phyloP scores from a whole-genome alignment of 2,113 vertebrate species.

The Barbus barbus region DNA sequence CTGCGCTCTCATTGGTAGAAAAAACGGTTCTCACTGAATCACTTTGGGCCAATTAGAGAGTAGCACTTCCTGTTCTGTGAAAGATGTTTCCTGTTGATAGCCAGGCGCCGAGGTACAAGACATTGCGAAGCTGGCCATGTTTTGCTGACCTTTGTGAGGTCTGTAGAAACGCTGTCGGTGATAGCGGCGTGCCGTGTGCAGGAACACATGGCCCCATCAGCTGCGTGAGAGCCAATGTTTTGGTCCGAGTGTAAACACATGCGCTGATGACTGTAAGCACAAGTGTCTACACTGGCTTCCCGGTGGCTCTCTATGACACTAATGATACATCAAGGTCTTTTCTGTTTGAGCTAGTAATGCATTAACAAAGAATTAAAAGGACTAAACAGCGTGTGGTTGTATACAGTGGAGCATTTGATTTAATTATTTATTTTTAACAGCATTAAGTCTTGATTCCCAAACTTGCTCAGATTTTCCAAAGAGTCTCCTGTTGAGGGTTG shows the following conservation, averaged over 20 bases:
- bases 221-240: conserved; percentile 62
- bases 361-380: conserved; percentile 29
- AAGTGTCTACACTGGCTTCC: conserved; percentile 28
- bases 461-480: conserved; percentile 9
- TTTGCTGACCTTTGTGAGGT: conserved; percentile 73
- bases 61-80: conserved; percentile 83
- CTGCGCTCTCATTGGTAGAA: conserved; percentile 76
- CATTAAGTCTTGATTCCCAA: not conserved
- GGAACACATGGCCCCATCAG: conserved; percentile 42
- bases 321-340: conserved; percentile 23
- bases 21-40: conserved; percentile 72
- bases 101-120: conserved; percentile 58
- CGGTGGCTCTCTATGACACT: not conserved
- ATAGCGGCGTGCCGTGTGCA: conserved; percentile 54
- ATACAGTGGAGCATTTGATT: conserved; percentile 18
- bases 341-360: conserved; percentile 25
- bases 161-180: conserved; percentile 68
- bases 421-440: not conserved
- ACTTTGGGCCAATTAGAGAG: conserved; percentile 76
- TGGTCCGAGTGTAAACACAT: conserved; percentile 68
- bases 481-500: not conserved
- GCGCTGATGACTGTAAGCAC: conserved; percentile 45
- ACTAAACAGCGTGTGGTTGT: conserved; percentile 11
- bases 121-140: conserved; percentile 63
- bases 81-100: conserved; percentile 97